phyloP scores from a whole-genome alignment of 2,113 vertebrate species.

The Pomatorhinus ruficollis region DNA sequence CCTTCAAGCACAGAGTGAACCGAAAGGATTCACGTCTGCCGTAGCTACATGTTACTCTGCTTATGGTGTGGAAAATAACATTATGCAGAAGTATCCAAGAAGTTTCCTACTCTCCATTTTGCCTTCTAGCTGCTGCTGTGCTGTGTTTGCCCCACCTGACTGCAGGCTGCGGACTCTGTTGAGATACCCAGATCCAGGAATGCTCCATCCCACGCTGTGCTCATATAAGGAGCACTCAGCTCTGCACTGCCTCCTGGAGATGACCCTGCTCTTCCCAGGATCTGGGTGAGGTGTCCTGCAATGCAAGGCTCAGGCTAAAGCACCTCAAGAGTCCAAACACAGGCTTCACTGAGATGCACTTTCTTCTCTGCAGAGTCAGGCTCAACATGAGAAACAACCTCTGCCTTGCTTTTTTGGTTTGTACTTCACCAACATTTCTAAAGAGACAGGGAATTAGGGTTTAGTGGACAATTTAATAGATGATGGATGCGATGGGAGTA shows the following conservation, averaged over 20 bases:
- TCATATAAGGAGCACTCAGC: not conserved
- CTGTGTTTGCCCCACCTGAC: not conserved
- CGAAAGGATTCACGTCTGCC: not conserved
- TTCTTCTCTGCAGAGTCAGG: not conserved
- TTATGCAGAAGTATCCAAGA: not conserved
- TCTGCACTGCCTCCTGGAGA: not conserved
- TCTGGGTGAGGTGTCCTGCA: not conserved
- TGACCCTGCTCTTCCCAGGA: not conserved
- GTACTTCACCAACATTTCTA: not conserved
- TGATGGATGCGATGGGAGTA: not conserved
- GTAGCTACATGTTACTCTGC: not conserved
- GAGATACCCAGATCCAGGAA: not conserved
- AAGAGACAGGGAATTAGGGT: not conserved
- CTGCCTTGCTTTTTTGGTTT: not conserved
- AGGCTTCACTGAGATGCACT: no score
- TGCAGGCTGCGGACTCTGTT: not conserved
- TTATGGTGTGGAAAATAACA: not conserved
- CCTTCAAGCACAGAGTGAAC: not conserved
- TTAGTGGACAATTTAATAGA: not conserved
- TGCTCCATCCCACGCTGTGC: accelerated
- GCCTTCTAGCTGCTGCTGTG: not conserved
- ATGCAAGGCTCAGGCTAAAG: not conserved
- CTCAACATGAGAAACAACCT: not conserved
- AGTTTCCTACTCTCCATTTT: not conserved
- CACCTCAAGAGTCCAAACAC: not conserved